Base-by-base conservation (phyloP, 2,888 invertebrate species). In the Andrena bicolor region DNA sequence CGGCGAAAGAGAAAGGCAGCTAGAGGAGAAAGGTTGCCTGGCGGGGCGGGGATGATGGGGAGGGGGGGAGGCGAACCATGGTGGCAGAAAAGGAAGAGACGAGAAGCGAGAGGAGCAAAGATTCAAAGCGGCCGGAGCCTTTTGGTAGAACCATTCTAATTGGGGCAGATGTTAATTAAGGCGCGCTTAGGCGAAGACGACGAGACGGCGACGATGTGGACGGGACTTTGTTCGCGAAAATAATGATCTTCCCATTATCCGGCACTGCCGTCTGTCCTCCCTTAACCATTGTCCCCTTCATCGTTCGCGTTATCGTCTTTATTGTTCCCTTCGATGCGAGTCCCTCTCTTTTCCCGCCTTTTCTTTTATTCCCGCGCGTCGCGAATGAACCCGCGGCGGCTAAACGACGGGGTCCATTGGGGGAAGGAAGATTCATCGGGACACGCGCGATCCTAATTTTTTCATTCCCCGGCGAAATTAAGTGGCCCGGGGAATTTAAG, bases 201-300 rank as follows among this genome's bases (percentile, higher is more conserved):
- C 86, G 82, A 73, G 83, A 78, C 89, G 88, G 80, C 88, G 87
- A 85, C 89, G 90, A 90, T 87, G 86, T 85, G 88, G 92, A 89
- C 91, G 88, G 90, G 91, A 92, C 92, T 92, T 92, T 92, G 91
- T 92, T 92, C 92, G 90, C 82, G 91, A 90, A 92, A 92, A 92
- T 92, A 92, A 92, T 92, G 92, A 92, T 92, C 92, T 91, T 92
- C 90, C 92, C 91, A 92, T 92, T 92, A 92, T 92, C 90, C 90
- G 88, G 81, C 89, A 70, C 81, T 66, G 69, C 84, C 84, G 84
- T 86, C 89, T 88, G 90, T 92, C 90, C 89, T 90, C 88, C 86
- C 90, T 88, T 88, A 88, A 90, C 91, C 90, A 92, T 92, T 92
- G 92, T 92, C 90, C 90, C 88, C 91, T 91, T 91, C 92, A 92